Evolutionary conservation across 2,113 vertebrate genomes (phyloP).

Genomic region (Oncorhynchus clarkii): DNA sequence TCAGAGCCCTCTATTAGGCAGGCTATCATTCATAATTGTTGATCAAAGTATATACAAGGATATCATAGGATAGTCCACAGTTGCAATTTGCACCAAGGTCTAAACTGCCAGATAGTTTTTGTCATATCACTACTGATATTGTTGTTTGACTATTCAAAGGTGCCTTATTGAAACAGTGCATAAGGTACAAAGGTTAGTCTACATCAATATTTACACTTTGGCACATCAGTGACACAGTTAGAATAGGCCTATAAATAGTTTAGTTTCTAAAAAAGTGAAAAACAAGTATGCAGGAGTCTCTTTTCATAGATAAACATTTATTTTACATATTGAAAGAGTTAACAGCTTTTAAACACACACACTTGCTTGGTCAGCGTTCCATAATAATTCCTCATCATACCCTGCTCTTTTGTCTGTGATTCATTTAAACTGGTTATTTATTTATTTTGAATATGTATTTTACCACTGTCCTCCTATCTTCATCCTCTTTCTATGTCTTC

Average conservation of each 20-base stretch:
- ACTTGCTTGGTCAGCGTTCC: neutral
- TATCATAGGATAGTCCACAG: too few relatives aligned
- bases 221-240: neutral
- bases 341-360: neutral
- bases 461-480: neutral
- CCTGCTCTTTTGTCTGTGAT: neutral
- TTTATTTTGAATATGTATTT: neutral
- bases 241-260: neutral
- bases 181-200: neutral
- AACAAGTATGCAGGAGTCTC: neutral
- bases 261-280: neutral
- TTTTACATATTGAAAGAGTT: neutral
- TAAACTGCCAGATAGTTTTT: neutral
- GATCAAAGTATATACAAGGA: too few relatives aligned
- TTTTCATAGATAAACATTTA: neutral
- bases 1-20: neutral
- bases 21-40: too few relatives aligned
- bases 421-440: neutral
- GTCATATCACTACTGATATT: neutral
- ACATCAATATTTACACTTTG: constrained; percentile 1
- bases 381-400: neutral
- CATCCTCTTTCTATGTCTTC: neutral
- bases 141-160: neutral
- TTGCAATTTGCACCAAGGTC: neutral
- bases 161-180: neutral